phyloP scores from a whole-genome alignment of 2,797 vertebrate species.

The Momotus momota region DNA sequence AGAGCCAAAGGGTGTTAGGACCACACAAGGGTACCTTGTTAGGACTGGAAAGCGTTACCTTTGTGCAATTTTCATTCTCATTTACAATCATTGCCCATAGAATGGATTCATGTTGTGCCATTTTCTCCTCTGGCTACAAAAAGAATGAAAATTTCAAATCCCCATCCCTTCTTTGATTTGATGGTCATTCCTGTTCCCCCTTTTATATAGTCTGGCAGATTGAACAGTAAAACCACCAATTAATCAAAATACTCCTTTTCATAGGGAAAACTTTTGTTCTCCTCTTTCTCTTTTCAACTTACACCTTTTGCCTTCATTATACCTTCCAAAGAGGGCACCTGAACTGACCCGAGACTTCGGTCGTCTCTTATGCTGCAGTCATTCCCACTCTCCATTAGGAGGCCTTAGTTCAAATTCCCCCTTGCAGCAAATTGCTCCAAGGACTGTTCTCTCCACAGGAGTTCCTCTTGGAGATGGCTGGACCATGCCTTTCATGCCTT shows the following conservation, averaged over 20 bases:
- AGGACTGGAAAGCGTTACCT: slow-evolving; percentile 55
- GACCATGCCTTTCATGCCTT: neutral
- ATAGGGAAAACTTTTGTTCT: neutral
- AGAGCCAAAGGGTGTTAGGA: slow-evolving; percentile 34
- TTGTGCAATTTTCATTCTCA: slow-evolving; percentile 53
- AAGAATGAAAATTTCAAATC: slow-evolving; percentile 62
- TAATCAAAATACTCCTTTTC: slow-evolving; percentile 43
- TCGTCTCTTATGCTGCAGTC: neutral
- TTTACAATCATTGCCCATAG: slow-evolving; percentile 29
- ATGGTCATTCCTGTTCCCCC: slow-evolving; percentile 16
- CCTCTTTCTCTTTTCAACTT: neutral
- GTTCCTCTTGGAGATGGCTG: neutral
- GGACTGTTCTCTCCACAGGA: neutral
- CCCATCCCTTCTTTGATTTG: neutral
- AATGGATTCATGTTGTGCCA: slow-evolving; percentile 67
- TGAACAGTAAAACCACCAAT: slow-evolving; percentile 24
- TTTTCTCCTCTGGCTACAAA: slow-evolving; percentile 62
- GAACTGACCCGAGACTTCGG: neutral
- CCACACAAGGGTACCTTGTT: slow-evolving; percentile 64
- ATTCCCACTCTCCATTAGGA: slow-evolving; percentile 23
- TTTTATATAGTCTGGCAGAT: slow-evolving; percentile 28
- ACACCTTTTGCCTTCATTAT: slow-evolving; percentile 6
- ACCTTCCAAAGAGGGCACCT: neutral
- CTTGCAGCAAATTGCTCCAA: neutral
- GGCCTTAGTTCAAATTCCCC: neutral